These are phyloP conservation scores for Meiosimyza platycephala DNA, from an alignment of 2,888 invertebrate species.

Conservation along the genomic window DNA sequence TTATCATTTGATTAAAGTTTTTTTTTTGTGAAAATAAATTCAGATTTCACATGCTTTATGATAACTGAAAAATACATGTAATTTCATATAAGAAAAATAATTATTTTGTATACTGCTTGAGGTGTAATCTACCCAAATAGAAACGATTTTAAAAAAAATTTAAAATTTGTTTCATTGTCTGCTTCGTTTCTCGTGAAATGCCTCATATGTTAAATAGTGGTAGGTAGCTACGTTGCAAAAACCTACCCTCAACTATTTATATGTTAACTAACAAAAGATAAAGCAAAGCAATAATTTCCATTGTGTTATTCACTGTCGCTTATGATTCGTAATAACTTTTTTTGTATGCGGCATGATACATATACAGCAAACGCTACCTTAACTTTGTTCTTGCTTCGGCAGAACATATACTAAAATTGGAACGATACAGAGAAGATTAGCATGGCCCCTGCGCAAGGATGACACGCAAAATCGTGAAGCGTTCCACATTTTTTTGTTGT, in stretches of 20 bases:
- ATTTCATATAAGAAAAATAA: no score
- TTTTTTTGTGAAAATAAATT: no score
- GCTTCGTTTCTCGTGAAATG: no score
- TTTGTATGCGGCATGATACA: not conserved
- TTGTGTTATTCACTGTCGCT: not conserved
- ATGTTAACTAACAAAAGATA: no score
- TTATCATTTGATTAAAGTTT: no score
- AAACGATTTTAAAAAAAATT: not conserved
- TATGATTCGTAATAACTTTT: slow-evolving; percentile 4
- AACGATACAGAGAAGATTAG: slow-evolving; percentile 95
- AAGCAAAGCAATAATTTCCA: not conserved
- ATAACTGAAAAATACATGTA: no score
- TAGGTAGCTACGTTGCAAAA: no score
- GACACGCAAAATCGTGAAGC: slow-evolving; percentile 95
- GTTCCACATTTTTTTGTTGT: slow-evolving; percentile 70
- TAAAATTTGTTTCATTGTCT: not conserved
- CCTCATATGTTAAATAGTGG: no score
- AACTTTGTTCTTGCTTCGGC: slow-evolving; percentile 57
- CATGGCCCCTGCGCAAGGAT: slow-evolving; percentile 94
- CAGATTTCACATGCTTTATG: no score
- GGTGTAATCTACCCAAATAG: no score
- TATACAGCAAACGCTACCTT: not conserved
- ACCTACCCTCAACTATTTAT: no score
- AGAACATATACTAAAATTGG: slow-evolving; percentile 90
- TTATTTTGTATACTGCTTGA: no score